Conservation (phyloP, 2,888 invertebrate species). For the Eristalis tenax region DNA sequence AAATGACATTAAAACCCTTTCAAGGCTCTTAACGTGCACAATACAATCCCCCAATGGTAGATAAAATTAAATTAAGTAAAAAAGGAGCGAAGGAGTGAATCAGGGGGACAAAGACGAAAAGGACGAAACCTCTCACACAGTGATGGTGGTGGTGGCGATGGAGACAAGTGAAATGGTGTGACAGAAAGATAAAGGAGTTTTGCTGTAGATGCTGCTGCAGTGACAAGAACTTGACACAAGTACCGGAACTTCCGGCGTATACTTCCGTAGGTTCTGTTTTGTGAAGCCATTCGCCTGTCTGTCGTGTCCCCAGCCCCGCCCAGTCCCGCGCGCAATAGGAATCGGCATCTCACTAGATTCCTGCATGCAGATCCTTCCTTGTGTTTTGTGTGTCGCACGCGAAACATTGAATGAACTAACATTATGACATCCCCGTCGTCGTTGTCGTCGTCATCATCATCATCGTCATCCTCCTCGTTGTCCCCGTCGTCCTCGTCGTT, state of each 20-base stretch:
- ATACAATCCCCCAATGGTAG: constrained; percentile 42
- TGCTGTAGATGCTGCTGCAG: constrained; percentile 45
- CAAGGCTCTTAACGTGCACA: constrained; percentile 48
- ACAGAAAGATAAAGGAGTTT: constrained; percentile 59
- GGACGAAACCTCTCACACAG: constrained; percentile 1
- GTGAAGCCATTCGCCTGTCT: constrained; percentile 49
- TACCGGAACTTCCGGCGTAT: constrained; percentile 79
- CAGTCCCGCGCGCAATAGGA: not conserved
- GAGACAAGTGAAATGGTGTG: constrained; percentile 44
- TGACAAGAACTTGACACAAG: constrained; percentile 80
- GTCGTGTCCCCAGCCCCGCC: not conserved
- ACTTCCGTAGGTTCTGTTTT: constrained; percentile 73
- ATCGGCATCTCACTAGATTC: not conserved
- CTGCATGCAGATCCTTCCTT: not conserved
- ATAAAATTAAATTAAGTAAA: constrained; percentile 64
- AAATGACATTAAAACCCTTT: constrained; percentile 65
- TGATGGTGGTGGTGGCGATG: not conserved
- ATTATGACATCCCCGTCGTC: constrained; percentile 44
- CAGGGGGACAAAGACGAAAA: not conserved
- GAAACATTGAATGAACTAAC: constrained; percentile 39
- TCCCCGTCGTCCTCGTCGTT: not conserved
- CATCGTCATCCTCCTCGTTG: not conserved
- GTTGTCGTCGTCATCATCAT: not conserved
- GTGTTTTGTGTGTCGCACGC: constrained; percentile 19
- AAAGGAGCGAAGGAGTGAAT: constrained; percentile 22